A percentile compares a stretch with the other conserved stretches of the same genome.
Evolutionary conservation across 2,888 invertebrate genomes (phyloP).

Genomic region (Balanococcus diminutus): DNA sequence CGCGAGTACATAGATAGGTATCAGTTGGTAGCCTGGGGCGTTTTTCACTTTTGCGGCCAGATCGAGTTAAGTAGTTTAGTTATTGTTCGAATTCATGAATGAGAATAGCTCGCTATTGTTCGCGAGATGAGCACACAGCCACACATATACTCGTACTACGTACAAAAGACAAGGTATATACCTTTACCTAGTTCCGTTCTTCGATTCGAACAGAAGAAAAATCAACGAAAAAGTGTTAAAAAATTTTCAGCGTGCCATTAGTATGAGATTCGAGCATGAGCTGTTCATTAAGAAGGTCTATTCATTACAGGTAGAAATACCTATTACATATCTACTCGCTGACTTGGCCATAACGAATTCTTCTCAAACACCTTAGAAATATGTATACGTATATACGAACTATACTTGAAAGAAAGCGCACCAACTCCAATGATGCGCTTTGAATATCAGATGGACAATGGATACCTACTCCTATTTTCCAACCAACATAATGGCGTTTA

Average conservation of each 20-base stretch:
- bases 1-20: background rate
- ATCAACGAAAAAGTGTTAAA: background rate
- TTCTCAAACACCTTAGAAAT: background rate
- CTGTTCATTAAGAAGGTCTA: background rate
- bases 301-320: background rate
- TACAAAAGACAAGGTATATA: no score
- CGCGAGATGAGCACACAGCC: background rate
- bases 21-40: background rate
- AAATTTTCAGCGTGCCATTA: background rate
- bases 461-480: no score
- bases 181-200: background rate
- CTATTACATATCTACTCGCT: background rate
- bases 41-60: constrained; percentile 16
- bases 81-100: background rate
- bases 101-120: constrained; percentile 2
- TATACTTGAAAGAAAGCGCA: background rate
- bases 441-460: background rate
- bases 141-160: background rate
- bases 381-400: background rate
- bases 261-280: background rate
- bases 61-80: no score
- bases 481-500: background rate
- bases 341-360: background rate
- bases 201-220: background rate
- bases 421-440: background rate